phyloP scores from a whole-genome alignment of 1,140 invertebrate genomes.

The Apis mellifera region DNA sequence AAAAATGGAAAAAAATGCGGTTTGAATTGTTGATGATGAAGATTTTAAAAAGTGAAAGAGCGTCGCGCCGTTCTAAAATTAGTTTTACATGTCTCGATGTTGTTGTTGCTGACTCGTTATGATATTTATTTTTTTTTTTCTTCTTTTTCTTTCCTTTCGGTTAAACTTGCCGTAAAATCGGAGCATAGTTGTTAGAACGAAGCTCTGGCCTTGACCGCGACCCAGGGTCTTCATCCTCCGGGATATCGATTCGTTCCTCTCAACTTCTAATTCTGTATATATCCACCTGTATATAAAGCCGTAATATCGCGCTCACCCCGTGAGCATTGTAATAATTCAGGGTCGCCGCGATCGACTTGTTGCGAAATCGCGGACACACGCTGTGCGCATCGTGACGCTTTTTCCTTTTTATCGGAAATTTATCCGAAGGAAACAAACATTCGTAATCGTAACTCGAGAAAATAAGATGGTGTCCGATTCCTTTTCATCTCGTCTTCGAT shows the following conservation, averaged over 20 bases:
- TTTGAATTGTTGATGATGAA: background rate
- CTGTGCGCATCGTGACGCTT: background rate
- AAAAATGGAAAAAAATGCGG: background rate
- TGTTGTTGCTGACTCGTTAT: constrained; percentile 26
- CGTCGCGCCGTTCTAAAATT: background rate
- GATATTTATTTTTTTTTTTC: constrained; percentile 37
- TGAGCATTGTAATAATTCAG: constrained; percentile 57
- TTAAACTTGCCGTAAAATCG: constrained; percentile 55
- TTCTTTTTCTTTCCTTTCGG: no score
- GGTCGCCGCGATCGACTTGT: constrained; percentile 51
- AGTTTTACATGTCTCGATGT: background rate
- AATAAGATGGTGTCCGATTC: constrained; percentile 11
- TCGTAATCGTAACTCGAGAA: constrained; percentile 8
- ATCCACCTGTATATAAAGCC: constrained; percentile 41
- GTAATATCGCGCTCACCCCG: constrained; percentile 36
- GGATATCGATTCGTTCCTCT: constrained; percentile 71
- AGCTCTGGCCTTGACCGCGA: constrained; percentile 76
- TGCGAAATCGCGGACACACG: constrained; percentile 14
- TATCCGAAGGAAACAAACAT: constrained; percentile 18
- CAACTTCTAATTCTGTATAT: constrained; percentile 60
- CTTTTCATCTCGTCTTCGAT: constrained; percentile 15
- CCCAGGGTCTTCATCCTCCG: constrained; percentile 72
- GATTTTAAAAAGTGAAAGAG: background rate
- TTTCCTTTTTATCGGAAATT: constrained; percentile 5
- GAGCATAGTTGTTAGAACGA: constrained; percentile 50